Conservation (phyloP, 2,888 invertebrate genomes). For the Cephus spinipes region DNA sequence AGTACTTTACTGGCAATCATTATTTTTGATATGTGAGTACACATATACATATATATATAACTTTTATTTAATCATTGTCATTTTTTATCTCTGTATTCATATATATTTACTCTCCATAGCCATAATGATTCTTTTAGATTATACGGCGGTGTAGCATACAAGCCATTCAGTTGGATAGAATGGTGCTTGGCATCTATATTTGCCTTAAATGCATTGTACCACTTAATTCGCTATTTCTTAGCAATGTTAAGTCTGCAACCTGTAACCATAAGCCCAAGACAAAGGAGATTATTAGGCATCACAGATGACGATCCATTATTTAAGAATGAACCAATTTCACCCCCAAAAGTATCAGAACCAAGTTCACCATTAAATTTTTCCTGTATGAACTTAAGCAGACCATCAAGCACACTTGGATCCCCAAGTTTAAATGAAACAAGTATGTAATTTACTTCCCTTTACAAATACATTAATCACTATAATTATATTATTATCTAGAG, state of each 20-base stretch:
- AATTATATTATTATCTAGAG: neutral
- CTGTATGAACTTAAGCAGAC: conserved; percentile 52
- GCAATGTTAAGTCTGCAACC: conserved; percentile 65
- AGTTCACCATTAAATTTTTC: conserved; percentile 49
- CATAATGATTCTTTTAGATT: conserved; percentile 37
- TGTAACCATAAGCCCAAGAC: conserved; percentile 68
- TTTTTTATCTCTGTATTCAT: neutral
- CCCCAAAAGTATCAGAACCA: conserved; percentile 38
- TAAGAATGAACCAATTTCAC: conserved; percentile 36
- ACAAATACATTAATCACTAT: neutral
- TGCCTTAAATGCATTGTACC: conserved; percentile 69
- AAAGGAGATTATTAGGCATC: conserved; percentile 70
- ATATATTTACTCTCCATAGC: neutral
- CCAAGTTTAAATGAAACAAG: conserved; percentile 53
- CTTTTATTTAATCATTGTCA: conserved; percentile 6
- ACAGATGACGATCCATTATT: conserved; percentile 63
- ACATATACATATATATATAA: neutral
- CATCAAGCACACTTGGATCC: conserved; percentile 48
- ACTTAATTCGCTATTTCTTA: conserved; percentile 68
- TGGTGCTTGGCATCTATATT: conserved; percentile 65
- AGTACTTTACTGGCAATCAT: conserved; percentile 69
- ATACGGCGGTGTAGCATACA: conserved; percentile 53
- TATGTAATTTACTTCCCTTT: conserved; percentile 24
- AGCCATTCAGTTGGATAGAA: conserved; percentile 57
- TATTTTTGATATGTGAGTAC: conserved; percentile 73